phyloP scores from a whole-genome alignment of 2,113 vertebrate genomes.

The Struthio camelus region DNA sequence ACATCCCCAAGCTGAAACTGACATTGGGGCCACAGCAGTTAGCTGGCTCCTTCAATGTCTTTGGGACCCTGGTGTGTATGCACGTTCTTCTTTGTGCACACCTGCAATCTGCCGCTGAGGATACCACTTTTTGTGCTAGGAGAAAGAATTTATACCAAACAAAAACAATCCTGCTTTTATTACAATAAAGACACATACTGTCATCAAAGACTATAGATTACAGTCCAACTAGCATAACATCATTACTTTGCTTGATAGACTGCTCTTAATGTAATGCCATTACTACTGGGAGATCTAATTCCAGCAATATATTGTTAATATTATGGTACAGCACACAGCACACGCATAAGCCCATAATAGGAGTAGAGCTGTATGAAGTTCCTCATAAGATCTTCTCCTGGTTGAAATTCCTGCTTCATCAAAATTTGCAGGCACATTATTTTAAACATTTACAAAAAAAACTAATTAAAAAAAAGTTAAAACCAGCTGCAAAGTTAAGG shows the following conservation, averaged over 20 bases:
- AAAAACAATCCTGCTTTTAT: not conserved
- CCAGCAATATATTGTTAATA: not conserved
- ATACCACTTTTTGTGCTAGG: not conserved
- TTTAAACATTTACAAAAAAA: not conserved
- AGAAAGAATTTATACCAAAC: not conserved
- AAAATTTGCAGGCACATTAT: not conserved
- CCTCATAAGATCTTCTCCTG: not conserved
- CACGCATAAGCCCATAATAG: accelerated
- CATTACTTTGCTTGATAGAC: not conserved
- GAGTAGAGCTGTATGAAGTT: not conserved
- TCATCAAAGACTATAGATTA: not conserved
- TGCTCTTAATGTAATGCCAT: not conserved
- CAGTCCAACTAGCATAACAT: not conserved
- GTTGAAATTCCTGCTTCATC: not conserved
- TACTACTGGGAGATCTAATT: not conserved
- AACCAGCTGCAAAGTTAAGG: not conserved
- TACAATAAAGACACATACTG: not conserved
- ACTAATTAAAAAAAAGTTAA: not conserved
- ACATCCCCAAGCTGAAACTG: not conserved
- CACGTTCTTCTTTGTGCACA: not conserved
- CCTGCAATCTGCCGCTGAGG: not conserved
- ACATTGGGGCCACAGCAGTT: not conserved
- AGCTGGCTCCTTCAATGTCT: accelerated
- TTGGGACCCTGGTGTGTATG: not conserved
- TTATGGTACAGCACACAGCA: no score